phyloP scores from a whole-genome alignment of 2,113 vertebrate genomes.

The Eubucco bourcierii region DNA sequence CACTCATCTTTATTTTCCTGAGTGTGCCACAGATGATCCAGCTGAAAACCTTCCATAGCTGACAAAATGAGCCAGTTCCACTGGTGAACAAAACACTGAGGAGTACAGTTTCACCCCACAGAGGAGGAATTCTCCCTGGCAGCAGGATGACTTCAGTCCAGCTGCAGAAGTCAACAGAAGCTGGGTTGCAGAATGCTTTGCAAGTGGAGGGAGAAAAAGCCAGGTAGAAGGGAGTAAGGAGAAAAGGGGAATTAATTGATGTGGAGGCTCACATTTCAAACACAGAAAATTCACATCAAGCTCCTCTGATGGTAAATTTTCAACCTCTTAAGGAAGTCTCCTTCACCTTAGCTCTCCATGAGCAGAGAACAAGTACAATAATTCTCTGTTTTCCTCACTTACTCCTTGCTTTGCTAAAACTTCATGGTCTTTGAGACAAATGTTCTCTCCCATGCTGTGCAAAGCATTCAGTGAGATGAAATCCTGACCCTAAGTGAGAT shows the following conservation, averaged over 20 bases:
- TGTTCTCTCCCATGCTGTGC: background rate
- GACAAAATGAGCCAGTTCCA: background rate
- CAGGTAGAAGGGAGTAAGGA: background rate
- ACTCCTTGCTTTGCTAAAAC: background rate
- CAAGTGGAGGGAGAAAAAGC: background rate
- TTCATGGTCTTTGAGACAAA: background rate
- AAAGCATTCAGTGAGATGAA: background rate
- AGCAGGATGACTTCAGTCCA: background rate
- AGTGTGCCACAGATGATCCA: background rate
- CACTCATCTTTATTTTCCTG: background rate
- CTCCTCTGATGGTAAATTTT: background rate
- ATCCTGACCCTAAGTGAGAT: background rate
- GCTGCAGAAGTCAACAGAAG: background rate
- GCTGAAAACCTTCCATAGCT: background rate
- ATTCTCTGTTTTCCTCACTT: background rate
- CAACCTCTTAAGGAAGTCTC: background rate
- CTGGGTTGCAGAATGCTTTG: background rate
- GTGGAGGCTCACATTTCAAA: background rate
- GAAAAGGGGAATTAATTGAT: background rate
- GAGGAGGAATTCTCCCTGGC: accelerated
- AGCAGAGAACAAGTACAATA: background rate
- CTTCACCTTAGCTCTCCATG: background rate
- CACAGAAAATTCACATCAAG: background rate
- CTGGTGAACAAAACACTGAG: accelerated
- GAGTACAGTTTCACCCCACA: background rate